Evolutionary conservation across 1,140 invertebrate genomes (phyloP).

Genomic region (Heliconius nattereri): DNA sequence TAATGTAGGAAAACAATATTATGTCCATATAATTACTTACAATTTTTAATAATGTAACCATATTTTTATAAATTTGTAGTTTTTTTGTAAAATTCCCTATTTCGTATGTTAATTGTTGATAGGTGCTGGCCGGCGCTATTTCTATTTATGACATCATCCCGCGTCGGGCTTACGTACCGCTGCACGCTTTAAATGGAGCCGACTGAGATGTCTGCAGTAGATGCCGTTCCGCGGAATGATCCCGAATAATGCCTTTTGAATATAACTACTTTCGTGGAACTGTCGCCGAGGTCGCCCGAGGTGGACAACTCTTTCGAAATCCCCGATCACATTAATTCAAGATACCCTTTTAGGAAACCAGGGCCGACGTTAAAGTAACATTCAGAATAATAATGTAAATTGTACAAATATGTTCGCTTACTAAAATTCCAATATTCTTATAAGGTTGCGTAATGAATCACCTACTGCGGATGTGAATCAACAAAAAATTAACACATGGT

Average conservation of each 20-base stretch:
- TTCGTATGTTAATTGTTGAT: conserved; percentile 48
- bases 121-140: conserved; percentile 72
- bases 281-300: conserved; percentile 55
- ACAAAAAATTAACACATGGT: conserved; percentile 27
- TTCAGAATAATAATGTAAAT: conserved; percentile 69
- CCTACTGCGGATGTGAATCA: conserved; percentile 15
- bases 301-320: conserved; percentile 70
- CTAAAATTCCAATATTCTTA: conserved; percentile 36
- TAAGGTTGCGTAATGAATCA: conserved; percentile 43
- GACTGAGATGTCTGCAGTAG: conserved; percentile 77
- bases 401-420: conserved; percentile 44
- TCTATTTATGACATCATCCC: conserved; percentile 81
- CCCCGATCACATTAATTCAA: conserved; percentile 71
- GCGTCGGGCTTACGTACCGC: conserved; percentile 78
- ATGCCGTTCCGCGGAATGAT: conserved; percentile 77
- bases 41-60: not conserved
- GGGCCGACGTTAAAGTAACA: conserved; percentile 58
- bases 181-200: conserved; percentile 80
- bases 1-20: not conserved
- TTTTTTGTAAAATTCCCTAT: conserved; percentile 32
- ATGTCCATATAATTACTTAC: not conserved
- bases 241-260: conserved; percentile 77
- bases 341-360: conserved; percentile 76
- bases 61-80: not conserved
- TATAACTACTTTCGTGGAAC: conserved; percentile 66